phyloP scores from a whole-genome alignment of 2,113 vertebrate species.

The Bos javanicus region DNA sequence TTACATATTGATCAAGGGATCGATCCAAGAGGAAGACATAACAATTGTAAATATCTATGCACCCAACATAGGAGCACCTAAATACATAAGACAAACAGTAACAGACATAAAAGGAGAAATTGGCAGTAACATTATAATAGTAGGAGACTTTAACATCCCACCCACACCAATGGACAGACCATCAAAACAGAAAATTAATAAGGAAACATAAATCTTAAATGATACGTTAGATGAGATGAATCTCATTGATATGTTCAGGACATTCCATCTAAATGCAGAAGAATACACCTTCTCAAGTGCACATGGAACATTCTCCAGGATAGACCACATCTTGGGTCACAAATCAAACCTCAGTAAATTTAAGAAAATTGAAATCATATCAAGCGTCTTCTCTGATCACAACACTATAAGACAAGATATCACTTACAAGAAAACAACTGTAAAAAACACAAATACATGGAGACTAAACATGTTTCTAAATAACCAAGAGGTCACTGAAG shows the following conservation, averaged over 20 bases:
- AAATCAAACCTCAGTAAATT: neutral
- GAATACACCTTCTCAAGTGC: neutral
- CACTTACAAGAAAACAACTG: neutral
- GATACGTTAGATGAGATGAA: neutral
- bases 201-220: neutral
- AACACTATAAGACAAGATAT: neutral
- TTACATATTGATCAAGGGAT: neutral
- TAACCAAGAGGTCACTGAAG: neutral
- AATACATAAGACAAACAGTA: neutral
- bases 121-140: neutral
- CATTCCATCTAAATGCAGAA: neutral
- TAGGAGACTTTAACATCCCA: neutral
- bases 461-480: neutral
- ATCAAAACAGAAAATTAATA: neutral
- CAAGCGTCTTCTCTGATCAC: neutral
- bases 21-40: neutral
- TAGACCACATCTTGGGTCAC: neutral
- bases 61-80: neutral
- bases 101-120: neutral
- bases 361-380: neutral
- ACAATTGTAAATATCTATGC: neutral
- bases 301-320: neutral
- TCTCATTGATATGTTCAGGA: neutral
- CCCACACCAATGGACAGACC: neutral
- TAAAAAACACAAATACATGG: neutral